A percentile compares a stretch with the other conserved stretches of the same genome.
Evolutionary conservation across 2,113 vertebrate species (phyloP).

Genomic region (Procapra przewalskii): DNA sequence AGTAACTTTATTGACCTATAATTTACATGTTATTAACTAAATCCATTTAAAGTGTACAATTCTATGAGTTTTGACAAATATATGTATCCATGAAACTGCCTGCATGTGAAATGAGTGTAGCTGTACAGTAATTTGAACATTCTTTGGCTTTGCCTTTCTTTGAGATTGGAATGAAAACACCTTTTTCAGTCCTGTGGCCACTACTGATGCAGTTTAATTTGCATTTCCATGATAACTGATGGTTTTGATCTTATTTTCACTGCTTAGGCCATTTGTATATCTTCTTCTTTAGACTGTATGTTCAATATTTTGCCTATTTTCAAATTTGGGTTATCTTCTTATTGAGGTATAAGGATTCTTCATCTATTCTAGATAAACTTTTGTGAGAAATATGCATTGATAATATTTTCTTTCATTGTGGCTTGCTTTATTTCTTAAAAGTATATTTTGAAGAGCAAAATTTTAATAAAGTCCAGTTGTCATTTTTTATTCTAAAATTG

Average conservation of each 20-base stretch:
- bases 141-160: accelerated
- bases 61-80: background rate
- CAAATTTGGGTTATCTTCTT: background rate
- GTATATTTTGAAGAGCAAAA: background rate
- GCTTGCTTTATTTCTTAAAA: background rate
- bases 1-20: background rate
- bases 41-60: background rate
- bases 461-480: background rate
- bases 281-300: background rate
- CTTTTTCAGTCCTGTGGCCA: background rate
- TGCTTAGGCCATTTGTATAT: background rate
- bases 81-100: background rate
- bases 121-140: background rate
- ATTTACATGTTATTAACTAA: background rate
- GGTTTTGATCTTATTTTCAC: background rate
- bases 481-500: background rate
- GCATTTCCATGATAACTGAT: background rate
- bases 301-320: background rate
- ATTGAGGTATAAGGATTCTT: background rate
- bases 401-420: background rate
- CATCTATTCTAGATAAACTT: background rate
- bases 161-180: background rate
- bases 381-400: background rate
- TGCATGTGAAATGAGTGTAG: background rate
- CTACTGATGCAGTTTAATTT: background rate